phyloP scores from a whole-genome alignment of 1,140 invertebrate genomes.

The Ctenoplectra terminalis region DNA sequence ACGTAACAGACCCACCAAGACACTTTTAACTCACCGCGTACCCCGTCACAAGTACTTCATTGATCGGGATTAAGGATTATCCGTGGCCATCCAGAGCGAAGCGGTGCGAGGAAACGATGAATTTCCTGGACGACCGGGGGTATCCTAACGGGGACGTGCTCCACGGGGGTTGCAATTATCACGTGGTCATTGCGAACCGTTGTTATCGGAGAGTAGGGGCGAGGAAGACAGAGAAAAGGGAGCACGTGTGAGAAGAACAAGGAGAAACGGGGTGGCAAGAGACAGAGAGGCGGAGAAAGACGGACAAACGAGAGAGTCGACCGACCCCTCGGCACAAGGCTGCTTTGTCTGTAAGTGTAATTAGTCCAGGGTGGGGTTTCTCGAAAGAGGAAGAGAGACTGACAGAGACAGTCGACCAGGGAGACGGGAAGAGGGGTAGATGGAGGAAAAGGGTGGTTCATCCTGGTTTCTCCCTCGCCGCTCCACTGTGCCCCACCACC shows the following conservation, averaged over 20 bases:
- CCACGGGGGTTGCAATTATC: slow-evolving; percentile 80
- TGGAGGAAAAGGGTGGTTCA: slow-evolving; percentile 76
- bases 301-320: slow-evolving; percentile 58
- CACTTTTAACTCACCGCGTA: slow-evolving; percentile 51
- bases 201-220: slow-evolving; percentile 74
- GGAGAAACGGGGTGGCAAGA: slow-evolving; percentile 10
- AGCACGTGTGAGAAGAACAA: slow-evolving; percentile 33
- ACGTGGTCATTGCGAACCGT: slow-evolving; percentile 81
- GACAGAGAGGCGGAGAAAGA: slow-evolving; percentile 11
- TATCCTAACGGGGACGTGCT: slow-evolving; percentile 66
- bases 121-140: slow-evolving; percentile 75
- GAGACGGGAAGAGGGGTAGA: slow-evolving; percentile 57
- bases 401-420: slow-evolving; percentile 27
- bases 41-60: slow-evolving; percentile 49
- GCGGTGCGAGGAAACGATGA: slow-evolving; percentile 71
- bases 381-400: slow-evolving; percentile 46
- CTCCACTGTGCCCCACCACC: slow-evolving; percentile 70
- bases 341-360: slow-evolving; percentile 78
- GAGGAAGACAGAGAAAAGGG: slow-evolving; percentile 20
- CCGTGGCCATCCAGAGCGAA: slow-evolving; percentile 47
- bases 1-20: slow-evolving; percentile 48
- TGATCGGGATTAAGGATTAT: slow-evolving; percentile 59
- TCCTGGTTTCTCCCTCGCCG: slow-evolving; percentile 75
- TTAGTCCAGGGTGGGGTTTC: slow-evolving; percentile 81
- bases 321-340: slow-evolving; percentile 73